Evolutionary conservation across 1,140 invertebrate genomes (phyloP).

Genomic region (Phocides pigmalion): DNA sequence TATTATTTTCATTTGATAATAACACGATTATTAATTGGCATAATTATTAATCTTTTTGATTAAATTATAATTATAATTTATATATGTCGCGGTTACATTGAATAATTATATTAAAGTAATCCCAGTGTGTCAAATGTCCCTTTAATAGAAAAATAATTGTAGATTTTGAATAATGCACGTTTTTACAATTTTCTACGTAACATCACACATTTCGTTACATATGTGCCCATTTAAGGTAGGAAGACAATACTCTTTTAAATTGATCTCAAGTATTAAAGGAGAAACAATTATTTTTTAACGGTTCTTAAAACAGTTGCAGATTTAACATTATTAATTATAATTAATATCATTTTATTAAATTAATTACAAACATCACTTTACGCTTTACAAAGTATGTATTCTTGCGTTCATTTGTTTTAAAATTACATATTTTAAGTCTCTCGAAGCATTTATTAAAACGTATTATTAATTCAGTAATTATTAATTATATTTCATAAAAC

Average conservation of each 20-base stretch:
- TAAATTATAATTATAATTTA: constrained; percentile 1
- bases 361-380: too few species aligned
- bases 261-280: constrained; percentile 23
- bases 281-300: too few species aligned
- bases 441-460: too few species aligned
- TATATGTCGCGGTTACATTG: background rate
- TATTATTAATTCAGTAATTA: too few species aligned
- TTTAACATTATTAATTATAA: background rate
- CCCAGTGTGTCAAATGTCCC: constrained; percentile 38
- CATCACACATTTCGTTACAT: constrained; percentile 19
- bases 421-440: too few species aligned
- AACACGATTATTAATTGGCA: too few species aligned
- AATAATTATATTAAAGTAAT: constrained; percentile 19
- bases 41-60: too few species aligned
- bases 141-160: constrained; percentile 11
- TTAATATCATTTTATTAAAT: too few species aligned
- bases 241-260: constrained; percentile 26
- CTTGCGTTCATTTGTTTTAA: too few species aligned
- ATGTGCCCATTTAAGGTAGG: background rate
- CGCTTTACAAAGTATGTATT: too few species aligned
- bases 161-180: constrained; percentile 35
- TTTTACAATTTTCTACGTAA: constrained; percentile 29
- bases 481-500: too few species aligned
- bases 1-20: too few species aligned
- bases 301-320: background rate